A percentile compares a stretch with the other conserved stretches of the same genome.
phyloP scores from a whole-genome alignment of 2,797 vertebrate species.

The Loriculus beryllinus region DNA sequence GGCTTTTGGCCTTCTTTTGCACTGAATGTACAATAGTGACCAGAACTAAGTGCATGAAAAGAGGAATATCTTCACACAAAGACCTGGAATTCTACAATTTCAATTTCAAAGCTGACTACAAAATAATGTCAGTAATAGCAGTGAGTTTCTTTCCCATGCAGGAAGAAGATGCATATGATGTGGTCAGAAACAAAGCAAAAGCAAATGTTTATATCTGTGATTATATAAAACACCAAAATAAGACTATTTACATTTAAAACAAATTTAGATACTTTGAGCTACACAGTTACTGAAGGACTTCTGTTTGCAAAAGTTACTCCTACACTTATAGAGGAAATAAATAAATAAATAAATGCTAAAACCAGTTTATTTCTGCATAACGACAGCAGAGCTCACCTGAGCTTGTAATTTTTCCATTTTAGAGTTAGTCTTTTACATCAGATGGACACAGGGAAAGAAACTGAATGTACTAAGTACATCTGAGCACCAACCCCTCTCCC shows the following conservation, averaged over 20 bases:
- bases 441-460: not conserved
- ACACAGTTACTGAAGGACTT: not conserved
- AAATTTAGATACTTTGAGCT: not conserved
- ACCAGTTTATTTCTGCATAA: not conserved
- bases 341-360: not conserved
- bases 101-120: not conserved
- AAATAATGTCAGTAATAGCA: not conserved
- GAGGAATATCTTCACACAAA: not conserved
- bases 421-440: not conserved
- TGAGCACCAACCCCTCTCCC: not conserved
- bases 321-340: not conserved
- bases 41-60: not conserved
- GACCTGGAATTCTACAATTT: not conserved
- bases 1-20: not conserved
- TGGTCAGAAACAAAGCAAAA: not conserved
- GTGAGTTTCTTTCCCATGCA: not conserved
- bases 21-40: not conserved
- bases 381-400: not conserved
- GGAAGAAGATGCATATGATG: not conserved
- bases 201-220: not conserved
- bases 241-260: not conserved
- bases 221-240: not conserved
- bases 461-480: not conserved
- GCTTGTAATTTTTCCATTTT: not conserved
- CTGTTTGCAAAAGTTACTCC: not conserved